A percentile compares a stretch with the other conserved stretches of the same genome.
Evolutionary conservation across 2,888 invertebrate species (phyloP).

Genomic region (Odontocerum albicorne): DNA sequence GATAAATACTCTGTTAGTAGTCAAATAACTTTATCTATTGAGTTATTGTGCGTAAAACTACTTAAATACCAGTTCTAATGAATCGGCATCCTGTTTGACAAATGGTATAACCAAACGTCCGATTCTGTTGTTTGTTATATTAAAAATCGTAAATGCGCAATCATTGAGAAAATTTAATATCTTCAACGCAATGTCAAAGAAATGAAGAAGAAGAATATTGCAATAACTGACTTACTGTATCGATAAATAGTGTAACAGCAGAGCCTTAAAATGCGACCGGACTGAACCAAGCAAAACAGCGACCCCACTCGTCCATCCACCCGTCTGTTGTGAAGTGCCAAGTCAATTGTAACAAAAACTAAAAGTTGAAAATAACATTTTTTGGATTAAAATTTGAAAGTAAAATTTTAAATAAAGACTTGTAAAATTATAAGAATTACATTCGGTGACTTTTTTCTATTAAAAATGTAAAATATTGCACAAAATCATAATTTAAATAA

Average conservation of each 20-base stretch:
- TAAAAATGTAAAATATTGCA: too few species aligned
- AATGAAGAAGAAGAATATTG: not conserved
- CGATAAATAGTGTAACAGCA: constrained; percentile 7
- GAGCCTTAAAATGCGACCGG: constrained; percentile 19
- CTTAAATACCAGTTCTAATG: too few species aligned
- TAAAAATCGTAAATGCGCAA: not conserved
- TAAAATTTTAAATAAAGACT: too few species aligned
- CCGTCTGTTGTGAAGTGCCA: constrained; percentile 18
- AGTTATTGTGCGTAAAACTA: too few species aligned
- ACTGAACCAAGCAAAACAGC: constrained; percentile 30
- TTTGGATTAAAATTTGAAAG: too few species aligned
- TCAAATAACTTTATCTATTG: too few species aligned
- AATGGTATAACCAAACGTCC: not conserved
- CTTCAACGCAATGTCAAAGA: not conserved
- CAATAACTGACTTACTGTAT: constrained; percentile 8
- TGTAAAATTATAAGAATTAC: too few species aligned
- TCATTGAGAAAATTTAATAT: not conserved
- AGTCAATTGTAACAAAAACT: constrained; percentile 1
- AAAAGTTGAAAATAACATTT: not conserved
- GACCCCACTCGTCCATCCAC: constrained; percentile 14
- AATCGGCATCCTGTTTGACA: not conserved
- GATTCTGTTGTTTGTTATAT: constrained; percentile 5
- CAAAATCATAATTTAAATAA: too few species aligned
- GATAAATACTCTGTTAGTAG: too few species aligned
- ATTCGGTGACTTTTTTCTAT: too few species aligned